Evolutionary conservation across 2,888 invertebrate species (phyloP).

Genomic region (Eilema sororculum): DNA sequence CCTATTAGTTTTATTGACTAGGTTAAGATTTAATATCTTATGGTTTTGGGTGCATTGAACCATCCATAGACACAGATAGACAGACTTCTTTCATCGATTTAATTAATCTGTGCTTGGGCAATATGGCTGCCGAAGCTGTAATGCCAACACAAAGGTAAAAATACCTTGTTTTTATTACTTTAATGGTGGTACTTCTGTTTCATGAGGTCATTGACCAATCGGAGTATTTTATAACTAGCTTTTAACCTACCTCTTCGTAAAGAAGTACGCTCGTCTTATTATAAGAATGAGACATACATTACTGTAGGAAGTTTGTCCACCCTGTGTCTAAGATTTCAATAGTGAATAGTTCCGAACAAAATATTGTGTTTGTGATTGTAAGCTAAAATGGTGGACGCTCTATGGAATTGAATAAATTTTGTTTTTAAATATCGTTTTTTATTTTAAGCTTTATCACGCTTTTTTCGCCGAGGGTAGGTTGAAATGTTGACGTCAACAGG

Average conservation of each 20-base stretch:
- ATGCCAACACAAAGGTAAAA: neutral
- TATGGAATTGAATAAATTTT: slow-evolving; percentile 74
- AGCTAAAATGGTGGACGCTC: slow-evolving; percentile 70
- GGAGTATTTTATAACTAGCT: neutral
- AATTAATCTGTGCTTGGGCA: neutral
- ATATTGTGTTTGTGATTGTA: slow-evolving; percentile 54
- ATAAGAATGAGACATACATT: too few relatives aligned
- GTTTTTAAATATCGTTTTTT: slow-evolving; percentile 59
- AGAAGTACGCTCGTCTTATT: neutral
- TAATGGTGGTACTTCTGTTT: neutral
- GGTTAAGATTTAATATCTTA: slow-evolving; percentile 36
- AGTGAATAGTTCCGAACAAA: slow-evolving; percentile 54
- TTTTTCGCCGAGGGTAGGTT: neutral
- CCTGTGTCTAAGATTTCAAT: slow-evolving; percentile 22
- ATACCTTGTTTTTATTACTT: neutral
- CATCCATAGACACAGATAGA: slow-evolving; percentile 17
- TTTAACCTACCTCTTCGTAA: neutral
- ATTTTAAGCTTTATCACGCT: slow-evolving; percentile 22
- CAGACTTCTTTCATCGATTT: slow-evolving; percentile 4
- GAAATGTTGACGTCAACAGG: too few relatives aligned
- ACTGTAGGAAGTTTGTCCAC: slow-evolving; percentile 21
- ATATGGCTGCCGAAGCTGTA: neutral
- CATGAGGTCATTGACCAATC: neutral
- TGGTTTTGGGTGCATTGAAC: slow-evolving; percentile 46
- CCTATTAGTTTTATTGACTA: slow-evolving; percentile 52